phyloP scores from a whole-genome alignment of 2,797 vertebrate species.

The Hybognathus amarus region DNA sequence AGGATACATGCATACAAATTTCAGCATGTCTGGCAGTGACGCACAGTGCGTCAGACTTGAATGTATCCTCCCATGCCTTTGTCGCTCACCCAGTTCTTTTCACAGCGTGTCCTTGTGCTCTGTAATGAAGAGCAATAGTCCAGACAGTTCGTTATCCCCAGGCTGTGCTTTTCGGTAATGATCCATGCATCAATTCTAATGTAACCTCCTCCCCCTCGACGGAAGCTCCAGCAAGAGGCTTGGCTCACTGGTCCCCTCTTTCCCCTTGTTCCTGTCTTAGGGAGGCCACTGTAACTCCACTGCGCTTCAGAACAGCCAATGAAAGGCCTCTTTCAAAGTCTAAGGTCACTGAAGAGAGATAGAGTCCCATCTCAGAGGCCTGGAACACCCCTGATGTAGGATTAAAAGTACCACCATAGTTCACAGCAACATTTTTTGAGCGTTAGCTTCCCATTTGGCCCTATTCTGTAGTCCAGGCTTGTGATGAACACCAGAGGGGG shows the following conservation, averaged over 20 bases:
- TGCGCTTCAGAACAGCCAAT: conserved; percentile 4
- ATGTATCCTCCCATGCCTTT: neutral
- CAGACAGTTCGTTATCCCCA: conserved; percentile 77
- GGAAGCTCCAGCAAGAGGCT: conserved; percentile 35
- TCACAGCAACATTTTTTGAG: conserved; percentile 12
- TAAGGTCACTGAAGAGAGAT: conserved; percentile 75
- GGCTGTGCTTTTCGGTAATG: conserved; percentile 75
- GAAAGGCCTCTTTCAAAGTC: conserved; percentile 75
- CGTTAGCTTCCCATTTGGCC: neutral
- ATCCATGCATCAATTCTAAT: conserved; percentile 41
- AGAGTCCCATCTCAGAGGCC: conserved; percentile 76
- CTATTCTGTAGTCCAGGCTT: conserved; percentile 16
- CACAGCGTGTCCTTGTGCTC: conserved; percentile 52
- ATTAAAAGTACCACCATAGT: conserved; percentile 27
- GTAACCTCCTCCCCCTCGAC: conserved; percentile 59
- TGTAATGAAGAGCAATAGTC: conserved; percentile 73
- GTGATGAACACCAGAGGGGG: conserved; percentile 21
- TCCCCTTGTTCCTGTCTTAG: conserved; percentile 8
- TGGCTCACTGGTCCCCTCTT: conserved; percentile 12
- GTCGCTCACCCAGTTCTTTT: neutral
- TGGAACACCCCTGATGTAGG: conserved; percentile 70
- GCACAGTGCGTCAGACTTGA: neutral
- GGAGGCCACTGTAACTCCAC: conserved; percentile 19
- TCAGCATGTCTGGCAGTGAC: conserved; percentile 9
- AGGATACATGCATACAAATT: neutral